phyloP scores from a whole-genome alignment of 1,140 invertebrate species.

The Babylonia areolata region DNA sequence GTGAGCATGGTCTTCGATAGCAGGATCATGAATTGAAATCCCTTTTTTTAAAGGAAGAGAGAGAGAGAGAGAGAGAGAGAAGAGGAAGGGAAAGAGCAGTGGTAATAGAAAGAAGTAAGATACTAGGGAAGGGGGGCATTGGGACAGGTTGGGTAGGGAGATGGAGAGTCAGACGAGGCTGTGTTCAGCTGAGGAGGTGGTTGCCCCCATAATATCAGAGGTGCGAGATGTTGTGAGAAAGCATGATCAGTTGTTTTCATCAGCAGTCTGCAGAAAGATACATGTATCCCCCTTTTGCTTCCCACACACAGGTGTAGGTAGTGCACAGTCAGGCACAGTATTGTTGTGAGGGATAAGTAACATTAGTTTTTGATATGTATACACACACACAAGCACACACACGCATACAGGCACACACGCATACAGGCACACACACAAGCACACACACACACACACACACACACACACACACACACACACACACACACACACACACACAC shows the following conservation, averaged over 20 bases:
- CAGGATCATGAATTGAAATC: too few relatives aligned
- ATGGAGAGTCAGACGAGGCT: too few relatives aligned
- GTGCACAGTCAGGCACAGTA: neutral
- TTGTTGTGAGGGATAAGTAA: neutral
- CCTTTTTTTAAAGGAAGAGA: too few relatives aligned
- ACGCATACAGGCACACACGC: neutral
- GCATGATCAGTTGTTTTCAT: neutral
- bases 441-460: constrained; percentile 3
- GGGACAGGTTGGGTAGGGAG: too few relatives aligned
- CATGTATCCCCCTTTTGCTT: neutral
- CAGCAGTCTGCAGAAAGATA: neutral
- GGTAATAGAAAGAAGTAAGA: too few relatives aligned
- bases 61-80: too few relatives aligned
- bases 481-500: neutral
- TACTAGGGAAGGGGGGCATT: too few relatives aligned
- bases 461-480: constrained; percentile 3
- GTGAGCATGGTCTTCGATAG: too few relatives aligned
- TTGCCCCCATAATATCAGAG: neutral
- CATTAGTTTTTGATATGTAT: neutral
- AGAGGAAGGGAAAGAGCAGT: too few relatives aligned
- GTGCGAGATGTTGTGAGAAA: neutral
- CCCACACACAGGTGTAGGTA: neutral
- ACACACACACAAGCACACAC: too few relatives aligned
- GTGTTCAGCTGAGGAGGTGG: too few relatives aligned
- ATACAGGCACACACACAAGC: neutral